phyloP scores from a whole-genome alignment of 1,140 invertebrate genomes.

The Drosophila melanogaster region Release_6_plus_ISO1_MT NC_004354.4:12394001-12394500 shows the following conservation, averaged over 20 bases:
- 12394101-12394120: conserved; percentile 37
- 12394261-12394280: not conserved
- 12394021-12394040: conserved; percentile 26
- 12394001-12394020: conserved; percentile 25
- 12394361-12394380: conserved; percentile 10
- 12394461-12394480: not conserved
- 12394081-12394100: conserved; percentile 22
- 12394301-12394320: conserved; percentile 37
- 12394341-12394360: conserved; percentile 56
- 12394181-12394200: conserved; percentile 82
- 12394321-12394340: conserved; percentile 74
- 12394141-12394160: conserved; percentile 75
- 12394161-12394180: conserved; percentile 84
- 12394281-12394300: not conserved
- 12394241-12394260: not conserved
- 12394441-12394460: conserved; percentile 4
- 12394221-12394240: conserved; percentile 70
- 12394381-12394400: conserved; percentile 1
- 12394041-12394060: conserved; percentile 21
- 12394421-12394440: not conserved
- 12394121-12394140: conserved; percentile 1
- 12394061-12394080: conserved; percentile 8
- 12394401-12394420: conserved; percentile 18
- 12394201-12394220: conserved; percentile 81
- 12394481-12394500: not conserved